These are phyloP conservation scores for Bombus pyrosoma DNA, from an alignment of 1,140 invertebrate species.

Conservation along the genomic window DNA sequence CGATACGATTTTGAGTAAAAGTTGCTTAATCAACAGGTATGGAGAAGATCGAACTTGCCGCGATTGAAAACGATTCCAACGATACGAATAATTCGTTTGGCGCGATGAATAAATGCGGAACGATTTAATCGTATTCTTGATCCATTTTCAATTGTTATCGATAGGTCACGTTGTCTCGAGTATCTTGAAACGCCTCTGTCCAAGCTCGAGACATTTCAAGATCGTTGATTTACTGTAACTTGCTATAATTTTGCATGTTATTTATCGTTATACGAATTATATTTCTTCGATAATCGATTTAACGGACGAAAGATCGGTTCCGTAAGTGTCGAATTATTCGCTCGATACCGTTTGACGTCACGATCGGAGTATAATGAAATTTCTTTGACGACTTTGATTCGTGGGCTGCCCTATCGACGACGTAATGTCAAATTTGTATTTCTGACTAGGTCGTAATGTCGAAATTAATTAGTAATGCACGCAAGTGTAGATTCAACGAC, in stretches of 20 bases:
- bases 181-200: not conserved
- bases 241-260: not conserved
- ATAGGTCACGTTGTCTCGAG: not conserved
- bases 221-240: not conserved
- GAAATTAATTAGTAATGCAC: not conserved
- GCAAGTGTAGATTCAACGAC: not conserved
- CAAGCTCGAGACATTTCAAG: not conserved
- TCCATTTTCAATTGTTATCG: not conserved
- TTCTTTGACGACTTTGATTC: not conserved
- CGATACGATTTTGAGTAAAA: not conserved
- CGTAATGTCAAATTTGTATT: too few relatives aligned
- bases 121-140: not conserved
- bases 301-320: not conserved
- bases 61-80: not conserved
- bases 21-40: not conserved
- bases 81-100: not conserved
- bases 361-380: not conserved
- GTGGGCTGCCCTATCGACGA: not conserved
- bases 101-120: not conserved
- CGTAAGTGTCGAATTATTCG: not conserved
- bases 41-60: not conserved
- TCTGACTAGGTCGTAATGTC: not conserved
- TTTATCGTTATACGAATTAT: not conserved
- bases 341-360: accelerated
- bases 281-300: not conserved